Conservation (phyloP, 2,113 vertebrate genomes). For the Columbina picui region DNA sequence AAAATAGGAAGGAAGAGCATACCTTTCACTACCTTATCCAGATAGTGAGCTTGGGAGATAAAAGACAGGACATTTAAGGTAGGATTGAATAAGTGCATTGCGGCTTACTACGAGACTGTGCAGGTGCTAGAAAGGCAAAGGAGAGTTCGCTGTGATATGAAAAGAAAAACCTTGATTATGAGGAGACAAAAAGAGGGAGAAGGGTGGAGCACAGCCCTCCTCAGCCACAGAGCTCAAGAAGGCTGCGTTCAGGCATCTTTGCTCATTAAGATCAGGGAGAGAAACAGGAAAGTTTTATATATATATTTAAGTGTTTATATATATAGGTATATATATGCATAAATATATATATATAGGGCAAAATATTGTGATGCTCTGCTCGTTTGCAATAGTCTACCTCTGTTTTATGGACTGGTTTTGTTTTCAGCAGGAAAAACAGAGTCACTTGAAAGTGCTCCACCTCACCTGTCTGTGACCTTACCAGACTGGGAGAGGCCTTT, state of each 20-base stretch:
- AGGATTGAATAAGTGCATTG: slow-evolving; percentile 83
- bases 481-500: not conserved
- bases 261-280: slow-evolving; percentile 20
- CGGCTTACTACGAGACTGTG: slow-evolving; percentile 74
- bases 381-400: not conserved
- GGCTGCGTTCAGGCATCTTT: slow-evolving; percentile 27
- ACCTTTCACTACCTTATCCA: slow-evolving; percentile 99
- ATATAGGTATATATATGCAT: not conserved
- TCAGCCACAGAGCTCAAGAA: slow-evolving; percentile 32
- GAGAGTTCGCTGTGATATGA: not conserved
- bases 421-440: not conserved
- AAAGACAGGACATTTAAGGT: slow-evolving; percentile 99
- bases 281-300: slow-evolving; percentile 8
- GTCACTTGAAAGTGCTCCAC: not conserved
- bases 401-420: not conserved
- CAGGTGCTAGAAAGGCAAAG: slow-evolving; percentile 65
- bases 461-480: not conserved
- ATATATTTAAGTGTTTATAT: not conserved
- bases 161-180: slow-evolving; percentile 70
- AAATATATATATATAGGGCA: not conserved
- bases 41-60: slow-evolving; percentile 99
- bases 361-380: not conserved
- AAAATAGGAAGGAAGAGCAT: slow-evolving; percentile 91
- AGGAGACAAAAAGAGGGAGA: slow-evolving; percentile 43
- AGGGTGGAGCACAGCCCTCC: slow-evolving; percentile 55